Percentiles rank a stretch among this genome's conserved stretches.
Conservation (phyloP, 1,140 invertebrate genomes). For the Drosophila pachea region DNA sequence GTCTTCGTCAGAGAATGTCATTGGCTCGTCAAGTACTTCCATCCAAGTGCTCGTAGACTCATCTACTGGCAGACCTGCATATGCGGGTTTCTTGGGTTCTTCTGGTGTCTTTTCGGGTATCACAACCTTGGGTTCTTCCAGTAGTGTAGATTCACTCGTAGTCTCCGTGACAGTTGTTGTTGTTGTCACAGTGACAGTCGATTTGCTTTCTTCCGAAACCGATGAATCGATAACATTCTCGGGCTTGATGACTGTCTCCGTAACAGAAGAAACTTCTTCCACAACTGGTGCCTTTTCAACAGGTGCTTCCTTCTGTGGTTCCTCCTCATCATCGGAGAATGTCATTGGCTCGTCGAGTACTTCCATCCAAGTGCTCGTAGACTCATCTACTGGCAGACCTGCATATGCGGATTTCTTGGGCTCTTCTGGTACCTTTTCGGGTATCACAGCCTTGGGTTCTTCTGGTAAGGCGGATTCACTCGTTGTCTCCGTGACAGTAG, state of each 20-base stretch:
- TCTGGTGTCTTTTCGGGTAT: conserved; percentile 6
- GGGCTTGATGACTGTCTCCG: not conserved
- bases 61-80: conserved; percentile 79
- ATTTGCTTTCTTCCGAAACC: conserved; percentile 1
- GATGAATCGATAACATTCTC: conserved; percentile 2
- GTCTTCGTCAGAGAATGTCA: conserved; percentile 77
- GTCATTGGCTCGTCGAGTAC: conserved; percentile 31
- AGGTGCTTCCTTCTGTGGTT: not conserved
- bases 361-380: conserved; percentile 67
- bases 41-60: conserved; percentile 79
- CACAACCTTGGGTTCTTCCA: not conserved
- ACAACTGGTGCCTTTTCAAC: not conserved
- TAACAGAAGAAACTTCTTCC: not conserved
- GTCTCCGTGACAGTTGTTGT: not conserved
- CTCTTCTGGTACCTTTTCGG: conserved; percentile 6
- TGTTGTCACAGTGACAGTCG: conserved; percentile 1
- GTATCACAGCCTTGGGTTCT: not conserved
- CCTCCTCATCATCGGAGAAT: conserved; percentile 31
- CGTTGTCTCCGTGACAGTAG: conserved; percentile 4
- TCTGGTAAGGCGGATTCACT: not conserved
- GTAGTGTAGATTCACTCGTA: not conserved
- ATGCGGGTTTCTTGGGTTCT: conserved; percentile 56
- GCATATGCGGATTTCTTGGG: conserved; percentile 64
- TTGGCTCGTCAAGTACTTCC: conserved; percentile 80
- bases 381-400: conserved; percentile 79